Percentiles rank a stretch among this genome's conserved stretches.
Conservation (phyloP, 1,140 invertebrate genomes). For the Drosophila willistoni region DNA sequence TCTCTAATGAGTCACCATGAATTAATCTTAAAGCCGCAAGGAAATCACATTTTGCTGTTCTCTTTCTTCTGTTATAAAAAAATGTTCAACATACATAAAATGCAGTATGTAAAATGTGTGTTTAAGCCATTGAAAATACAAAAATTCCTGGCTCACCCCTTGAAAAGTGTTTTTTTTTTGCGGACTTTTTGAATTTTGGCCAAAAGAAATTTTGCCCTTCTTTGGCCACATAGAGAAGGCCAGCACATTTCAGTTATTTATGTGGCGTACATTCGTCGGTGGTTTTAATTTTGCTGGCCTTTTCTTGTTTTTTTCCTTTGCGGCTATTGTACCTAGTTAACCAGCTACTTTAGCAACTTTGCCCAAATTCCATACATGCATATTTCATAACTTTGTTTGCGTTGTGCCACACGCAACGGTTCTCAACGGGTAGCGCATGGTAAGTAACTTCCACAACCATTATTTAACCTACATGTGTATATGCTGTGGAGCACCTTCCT, state of each 20-base stretch:
- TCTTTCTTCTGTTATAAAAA: too few species aligned
- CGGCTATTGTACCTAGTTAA: not conserved
- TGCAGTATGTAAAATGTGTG: not conserved
- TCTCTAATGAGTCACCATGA: too few species aligned
- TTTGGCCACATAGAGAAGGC: not conserved
- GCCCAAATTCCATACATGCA: conserved; percentile 6
- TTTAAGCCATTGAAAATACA: not conserved
- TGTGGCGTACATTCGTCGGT: not conserved
- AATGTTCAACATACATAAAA: too few species aligned
- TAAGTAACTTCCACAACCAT: not conserved
- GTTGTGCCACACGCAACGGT: not conserved
- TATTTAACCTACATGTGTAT: not conserved
- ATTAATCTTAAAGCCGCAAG: too few species aligned
- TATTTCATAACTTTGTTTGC: conserved; percentile 6
- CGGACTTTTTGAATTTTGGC: not conserved
- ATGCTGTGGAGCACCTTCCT: not conserved
- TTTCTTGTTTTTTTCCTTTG: not conserved
- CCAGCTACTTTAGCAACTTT: not conserved
- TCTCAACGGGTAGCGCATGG: not conserved
- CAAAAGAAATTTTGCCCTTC: not conserved
- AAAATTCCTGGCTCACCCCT: too few species aligned
- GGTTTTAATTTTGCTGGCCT: not conserved
- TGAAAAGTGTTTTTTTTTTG: not conserved
- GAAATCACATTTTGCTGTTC: too few species aligned
- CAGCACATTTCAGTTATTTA: not conserved